phyloP scores from a whole-genome alignment of 2,888 invertebrate species.

The Tipula lateralis region DNA sequence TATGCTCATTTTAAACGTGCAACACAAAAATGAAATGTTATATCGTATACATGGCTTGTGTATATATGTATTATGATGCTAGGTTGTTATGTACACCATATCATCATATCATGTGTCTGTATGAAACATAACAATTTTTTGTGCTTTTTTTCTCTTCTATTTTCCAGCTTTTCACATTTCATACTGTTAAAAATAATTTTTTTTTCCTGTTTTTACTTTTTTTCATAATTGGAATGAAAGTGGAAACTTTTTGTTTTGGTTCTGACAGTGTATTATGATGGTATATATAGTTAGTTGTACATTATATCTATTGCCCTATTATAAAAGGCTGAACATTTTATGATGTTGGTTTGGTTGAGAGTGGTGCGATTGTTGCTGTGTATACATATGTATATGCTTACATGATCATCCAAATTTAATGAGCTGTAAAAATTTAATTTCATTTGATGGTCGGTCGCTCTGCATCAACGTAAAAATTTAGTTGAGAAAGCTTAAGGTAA shows the following conservation, averaged over 20 bases:
- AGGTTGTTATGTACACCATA: background rate
- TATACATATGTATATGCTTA: no score
- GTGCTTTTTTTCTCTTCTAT: background rate
- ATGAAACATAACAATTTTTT: background rate
- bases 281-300: background rate
- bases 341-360: background rate
- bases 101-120: background rate
- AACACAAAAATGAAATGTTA: background rate
- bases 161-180: background rate
- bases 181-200: background rate
- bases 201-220: background rate
- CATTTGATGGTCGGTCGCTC: background rate
- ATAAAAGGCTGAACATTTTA: background rate
- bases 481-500: background rate
- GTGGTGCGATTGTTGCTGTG: background rate
- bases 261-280: background rate
- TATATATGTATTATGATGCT: background rate
- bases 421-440: constrained; percentile 15
- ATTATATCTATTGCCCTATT: constrained; percentile 11
- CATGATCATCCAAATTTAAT: constrained; percentile 7
- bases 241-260: background rate
- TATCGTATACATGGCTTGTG: background rate
- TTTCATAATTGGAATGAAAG: background rate
- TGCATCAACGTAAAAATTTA: background rate
- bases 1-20: background rate